Evolutionary conservation across 2,797 vertebrate species (phyloP), one percentile per base, ranked within the genome.

Genomic region (Eulemur coronatus): DNA sequence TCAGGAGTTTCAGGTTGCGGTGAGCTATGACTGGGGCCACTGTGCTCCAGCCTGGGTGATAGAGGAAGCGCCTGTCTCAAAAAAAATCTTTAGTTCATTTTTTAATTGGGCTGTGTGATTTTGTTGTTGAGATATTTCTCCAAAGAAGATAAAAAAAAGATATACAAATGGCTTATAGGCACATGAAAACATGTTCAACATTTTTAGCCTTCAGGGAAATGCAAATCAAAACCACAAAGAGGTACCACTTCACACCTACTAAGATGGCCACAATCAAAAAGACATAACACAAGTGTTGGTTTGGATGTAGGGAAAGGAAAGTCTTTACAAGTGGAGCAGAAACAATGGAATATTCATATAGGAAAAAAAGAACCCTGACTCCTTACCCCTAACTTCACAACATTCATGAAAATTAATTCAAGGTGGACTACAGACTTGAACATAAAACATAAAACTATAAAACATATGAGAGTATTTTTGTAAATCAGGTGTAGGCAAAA

Each of bases 391-490:
- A 73, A 92, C 41, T 79, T 96, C n/a, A 91, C 17, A 85, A 50
- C 11, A 88, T 72, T 91, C 35, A 80, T 92, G 84, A 94, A 95
- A 95, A 89, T 55, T 78, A 91, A 95, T 67, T 94, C 11, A 91
- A 84, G 59, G 84, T 65, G 22, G 22, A 76, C 43, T 33, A 89
- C 2, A 59, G n/a, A 88, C 57, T 35, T 91, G 65, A 96, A 94
- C 46, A 78, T 50, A 88, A 76, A 86, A 86, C 33, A 52, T n/a
- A 75, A 93, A 90, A 86, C 41, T 38, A 59, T 38, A 86, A 93
- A 86, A 76, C 8, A 69, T 10, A 50, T 18, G 43, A 72, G 26
- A 89, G 35, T 84, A 88, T 84, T 18, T 94, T 88, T 91, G 59
- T 30, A 93, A 91, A 9, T n/a, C 67, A 14, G 38, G 22, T 84